Evolutionary conservation across 2,888 invertebrate genomes (phyloP).

Genomic region (Tetragonula carbonaria): DNA sequence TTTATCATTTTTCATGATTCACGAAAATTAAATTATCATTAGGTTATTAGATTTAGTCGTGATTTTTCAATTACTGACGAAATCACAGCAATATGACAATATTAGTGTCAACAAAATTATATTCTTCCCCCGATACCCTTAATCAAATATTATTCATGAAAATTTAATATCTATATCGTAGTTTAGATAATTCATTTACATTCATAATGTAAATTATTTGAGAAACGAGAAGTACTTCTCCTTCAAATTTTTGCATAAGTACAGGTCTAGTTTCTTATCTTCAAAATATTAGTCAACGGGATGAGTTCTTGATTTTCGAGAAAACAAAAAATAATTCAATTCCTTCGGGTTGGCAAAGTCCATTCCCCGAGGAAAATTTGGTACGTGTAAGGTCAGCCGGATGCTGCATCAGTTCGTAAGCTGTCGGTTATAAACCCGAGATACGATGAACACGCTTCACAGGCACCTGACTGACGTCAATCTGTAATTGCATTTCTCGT

Average conservation of each 20-base stretch:
- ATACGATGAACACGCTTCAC: slow-evolving; percentile 54
- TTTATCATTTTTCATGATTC: too few species aligned
- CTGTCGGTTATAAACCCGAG: slow-evolving; percentile 34
- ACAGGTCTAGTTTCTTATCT: too few species aligned
- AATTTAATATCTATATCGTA: neutral
- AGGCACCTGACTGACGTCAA: slow-evolving; percentile 66
- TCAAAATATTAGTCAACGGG: too few species aligned
- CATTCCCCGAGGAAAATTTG: neutral
- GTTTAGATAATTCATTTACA: neutral
- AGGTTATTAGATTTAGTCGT: too few species aligned
- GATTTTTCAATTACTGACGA: too few species aligned
- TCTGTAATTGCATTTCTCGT: slow-evolving; percentile 67
- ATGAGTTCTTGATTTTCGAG: too few species aligned
- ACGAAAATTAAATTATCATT: too few species aligned
- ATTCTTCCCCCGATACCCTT: neutral
- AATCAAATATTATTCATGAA: neutral
- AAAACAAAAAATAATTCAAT: neutral
- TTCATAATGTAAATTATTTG: neutral
- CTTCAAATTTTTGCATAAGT: too few species aligned
- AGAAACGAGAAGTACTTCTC: too few species aligned
- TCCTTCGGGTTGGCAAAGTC: neutral
- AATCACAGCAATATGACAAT: too few species aligned
- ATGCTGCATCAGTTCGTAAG: slow-evolving; percentile 26
- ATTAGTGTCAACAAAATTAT: neutral
- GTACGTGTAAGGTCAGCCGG: neutral